Percentiles rank a stretch among this genome's conserved stretches.
These are phyloP conservation scores for Vannuccia rotundouncinata DNA, from an alignment of 2,888 invertebrate genomes.

Conservation along the genomic window DNA sequence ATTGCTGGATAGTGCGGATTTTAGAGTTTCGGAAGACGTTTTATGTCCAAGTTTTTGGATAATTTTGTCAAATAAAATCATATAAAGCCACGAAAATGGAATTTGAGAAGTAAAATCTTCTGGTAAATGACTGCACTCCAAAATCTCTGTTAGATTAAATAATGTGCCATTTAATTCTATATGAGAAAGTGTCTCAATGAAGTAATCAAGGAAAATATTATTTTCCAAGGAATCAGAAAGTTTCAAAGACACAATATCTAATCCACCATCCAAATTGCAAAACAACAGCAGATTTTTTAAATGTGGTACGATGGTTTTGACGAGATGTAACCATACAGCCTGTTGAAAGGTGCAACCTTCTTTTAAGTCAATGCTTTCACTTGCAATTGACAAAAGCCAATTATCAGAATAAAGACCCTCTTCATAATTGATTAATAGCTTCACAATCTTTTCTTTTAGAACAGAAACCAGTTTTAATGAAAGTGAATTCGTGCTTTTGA, in stretches of 20 bases:
- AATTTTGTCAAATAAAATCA: not conserved
- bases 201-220: not conserved
- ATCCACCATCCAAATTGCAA: not conserved
- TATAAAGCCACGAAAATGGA: not conserved
- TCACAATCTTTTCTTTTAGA: not conserved
- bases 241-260: not conserved
- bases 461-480: not conserved
- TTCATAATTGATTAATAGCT: not conserved
- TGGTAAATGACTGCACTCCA: not conserved
- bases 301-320: not conserved
- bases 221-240: not conserved
- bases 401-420: not conserved
- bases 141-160: not conserved
- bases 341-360: conserved; percentile 12
- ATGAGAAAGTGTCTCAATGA: not conserved
- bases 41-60: not conserved
- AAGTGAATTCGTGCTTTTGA: not conserved
- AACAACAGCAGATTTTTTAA: not conserved
- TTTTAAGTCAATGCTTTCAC: not conserved
- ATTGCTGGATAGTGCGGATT: not conserved
- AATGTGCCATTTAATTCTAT: not conserved
- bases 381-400: not conserved
- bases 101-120: not conserved
- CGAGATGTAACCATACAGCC: not conserved
- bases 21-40: not conserved